phyloP scores from a whole-genome alignment of 2,888 invertebrate genomes.

The Notocelia uddmanniana region DNA sequence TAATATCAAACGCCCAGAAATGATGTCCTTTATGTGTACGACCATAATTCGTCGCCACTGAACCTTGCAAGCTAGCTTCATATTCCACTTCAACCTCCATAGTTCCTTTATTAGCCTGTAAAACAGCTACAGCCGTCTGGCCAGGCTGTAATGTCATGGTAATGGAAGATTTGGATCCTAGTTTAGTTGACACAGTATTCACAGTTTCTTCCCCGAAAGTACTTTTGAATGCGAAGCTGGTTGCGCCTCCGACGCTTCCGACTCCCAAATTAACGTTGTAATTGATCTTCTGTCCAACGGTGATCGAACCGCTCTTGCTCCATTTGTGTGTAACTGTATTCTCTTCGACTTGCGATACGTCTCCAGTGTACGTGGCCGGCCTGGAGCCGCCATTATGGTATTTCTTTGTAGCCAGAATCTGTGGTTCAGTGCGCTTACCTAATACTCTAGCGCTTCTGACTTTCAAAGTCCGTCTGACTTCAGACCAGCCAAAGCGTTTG shows the following conservation, averaged over 20 bases:
- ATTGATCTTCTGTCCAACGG: conserved; percentile 35
- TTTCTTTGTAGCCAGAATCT: conserved; percentile 21
- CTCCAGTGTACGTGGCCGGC: conserved; percentile 8
- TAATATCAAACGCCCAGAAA: conserved; percentile 35
- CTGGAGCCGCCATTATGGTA: conserved; percentile 23
- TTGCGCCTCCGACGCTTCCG: conserved; percentile 22
- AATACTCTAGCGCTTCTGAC: conserved; percentile 34
- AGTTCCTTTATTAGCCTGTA: conserved; percentile 33
- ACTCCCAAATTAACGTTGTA: conserved; percentile 29
- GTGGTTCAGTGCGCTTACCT: not conserved
- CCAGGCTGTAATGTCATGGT: conserved; percentile 22
- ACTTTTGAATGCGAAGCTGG: conserved; percentile 37
- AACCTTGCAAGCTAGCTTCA: conserved; percentile 17
- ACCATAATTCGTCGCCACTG: conserved; percentile 29
- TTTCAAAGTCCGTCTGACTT: conserved; percentile 29
- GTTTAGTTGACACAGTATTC: conserved; percentile 19
- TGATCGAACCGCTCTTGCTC: conserved; percentile 19
- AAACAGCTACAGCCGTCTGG: conserved; percentile 25
- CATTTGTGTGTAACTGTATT: conserved; percentile 34
- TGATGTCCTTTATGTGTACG: conserved; percentile 24
- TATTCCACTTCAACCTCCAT: conserved; percentile 43
- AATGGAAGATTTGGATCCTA: conserved; percentile 25
- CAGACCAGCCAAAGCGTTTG: conserved; percentile 21
- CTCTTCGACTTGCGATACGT: conserved; percentile 19
- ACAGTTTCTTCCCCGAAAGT: conserved; percentile 33